Base-by-base conservation (phyloP, 37 sponge, comb jelly and placozoan species). In the Cliona cf. orientalis region DNA sequence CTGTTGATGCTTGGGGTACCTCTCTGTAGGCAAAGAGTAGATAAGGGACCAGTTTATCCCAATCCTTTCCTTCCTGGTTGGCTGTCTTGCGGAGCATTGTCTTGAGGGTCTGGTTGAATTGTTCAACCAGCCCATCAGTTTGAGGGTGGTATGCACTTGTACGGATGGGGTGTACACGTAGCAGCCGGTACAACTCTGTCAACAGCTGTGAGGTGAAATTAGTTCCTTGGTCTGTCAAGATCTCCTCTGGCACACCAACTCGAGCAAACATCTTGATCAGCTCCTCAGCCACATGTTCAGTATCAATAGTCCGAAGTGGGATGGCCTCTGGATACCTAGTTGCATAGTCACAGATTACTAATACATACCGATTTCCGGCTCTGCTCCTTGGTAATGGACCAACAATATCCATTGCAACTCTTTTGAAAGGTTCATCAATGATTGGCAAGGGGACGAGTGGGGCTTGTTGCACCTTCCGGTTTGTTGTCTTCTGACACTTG, bases 341-440 rank as follows among this genome's bases (percentile, higher is more conserved):
- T 12, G 91, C 86, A 74, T 85, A 90, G 64, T 84, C 81, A 72
- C 86, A 79, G 2, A 90, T 25, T 39, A 80, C 77, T 23, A 85
- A 31, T 6, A 90, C 74, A 46, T 75, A 90, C 25, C 68, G 42
- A 25, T 90, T 72, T 2, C 86, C 86, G 9, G 56, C 3, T 0
- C 42, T 74, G 37, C 73, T 86, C 38, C 70, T n/a, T 17, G 86
- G 83, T 21, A 86, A 58, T 44, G 82, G 87, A 32, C 87, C 87
- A 1, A 91, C 80, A 62, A 85, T 86, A 45, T 91, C 92, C 82
- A 86, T 91, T 2, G 87, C 87, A 22, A 91, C 64, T 56, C 79
- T 69, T 61, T 53, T 25, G 79, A 86, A 91, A 71, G 92, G 92
- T 31, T 71, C 60, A 5, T 43, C 45, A 23, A 86, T 74, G 0